Percentiles rank a stretch among this genome's conserved stretches.
These are phyloP conservation scores for Rhadina sibilatrix DNA, from an alignment of 2,113 vertebrate genomes.

Conservation along the genomic window DNA sequence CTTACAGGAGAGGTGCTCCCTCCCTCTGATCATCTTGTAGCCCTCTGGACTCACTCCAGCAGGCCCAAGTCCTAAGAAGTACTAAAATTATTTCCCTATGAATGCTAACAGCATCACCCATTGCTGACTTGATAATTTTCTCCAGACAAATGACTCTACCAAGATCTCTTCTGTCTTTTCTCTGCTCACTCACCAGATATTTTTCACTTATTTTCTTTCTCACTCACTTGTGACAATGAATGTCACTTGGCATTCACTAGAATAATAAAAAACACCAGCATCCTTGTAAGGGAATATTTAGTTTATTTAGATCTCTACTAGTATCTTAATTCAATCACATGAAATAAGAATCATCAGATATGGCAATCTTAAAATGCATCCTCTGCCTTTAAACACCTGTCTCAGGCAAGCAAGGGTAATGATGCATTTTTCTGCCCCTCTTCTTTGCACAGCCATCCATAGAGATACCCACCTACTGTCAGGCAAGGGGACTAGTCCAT, in stretches of 20 bases:
- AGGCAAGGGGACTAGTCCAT: neutral
- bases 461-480: neutral
- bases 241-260: neutral
- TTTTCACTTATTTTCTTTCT: neutral
- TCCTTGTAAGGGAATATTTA: neutral
- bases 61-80: neutral
- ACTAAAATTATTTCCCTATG: neutral
- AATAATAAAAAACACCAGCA: neutral
- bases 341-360: constrained; percentile 8
- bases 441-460: neutral
- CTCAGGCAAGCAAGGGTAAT: neutral
- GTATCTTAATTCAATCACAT: neutral
- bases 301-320: neutral
- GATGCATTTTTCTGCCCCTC: neutral
- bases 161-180: neutral
- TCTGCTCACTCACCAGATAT: neutral
- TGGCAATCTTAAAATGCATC: neutral
- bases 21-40: neutral
- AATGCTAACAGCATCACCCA: neutral
- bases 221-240: neutral
- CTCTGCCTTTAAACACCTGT: neutral
- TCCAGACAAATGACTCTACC: neutral
- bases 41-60: neutral
- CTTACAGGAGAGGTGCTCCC: neutral
- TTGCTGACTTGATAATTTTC: neutral